A percentile compares a stretch with the other conserved stretches of the same genome.
Conservation (phyloP, 2,888 invertebrate species). For the Tipula helvola region DNA sequence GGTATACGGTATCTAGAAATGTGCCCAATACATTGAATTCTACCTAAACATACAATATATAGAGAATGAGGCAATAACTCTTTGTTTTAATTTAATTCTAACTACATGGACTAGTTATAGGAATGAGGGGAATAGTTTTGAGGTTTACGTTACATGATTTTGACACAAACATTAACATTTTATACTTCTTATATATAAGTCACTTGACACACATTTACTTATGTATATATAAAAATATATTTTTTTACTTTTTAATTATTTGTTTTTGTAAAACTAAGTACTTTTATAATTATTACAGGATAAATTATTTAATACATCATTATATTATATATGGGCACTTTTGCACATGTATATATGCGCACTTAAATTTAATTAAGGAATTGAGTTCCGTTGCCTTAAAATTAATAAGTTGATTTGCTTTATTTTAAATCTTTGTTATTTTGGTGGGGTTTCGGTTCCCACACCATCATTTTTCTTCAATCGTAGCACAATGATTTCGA, state of each 20-base stretch:
- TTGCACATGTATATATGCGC: background rate
- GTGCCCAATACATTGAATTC: background rate
- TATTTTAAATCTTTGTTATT: background rate
- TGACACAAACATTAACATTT: background rate
- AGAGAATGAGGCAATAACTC: background rate
- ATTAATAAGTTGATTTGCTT: background rate
- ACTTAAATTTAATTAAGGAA: background rate
- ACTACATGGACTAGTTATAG: background rate
- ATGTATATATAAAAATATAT: background rate
- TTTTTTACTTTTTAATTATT: background rate
- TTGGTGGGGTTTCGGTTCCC: background rate
- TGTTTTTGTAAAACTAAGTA: background rate
- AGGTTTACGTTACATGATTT: background rate
- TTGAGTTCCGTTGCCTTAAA: background rate
- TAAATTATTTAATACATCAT: background rate
- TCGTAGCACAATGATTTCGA: constrained; percentile 34
- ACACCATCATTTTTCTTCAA: background rate
- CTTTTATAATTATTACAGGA: background rate
- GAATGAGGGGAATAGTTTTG: background rate
- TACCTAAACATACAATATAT: background rate
- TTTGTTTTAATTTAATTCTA: background rate
- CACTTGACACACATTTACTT: background rate
- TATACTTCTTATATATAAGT: background rate
- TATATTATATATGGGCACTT: background rate
- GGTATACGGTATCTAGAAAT: background rate